phyloP scores from a whole-genome alignment of 1,140 invertebrate species.

The Hyposmocoma kahamanoa region DNA sequence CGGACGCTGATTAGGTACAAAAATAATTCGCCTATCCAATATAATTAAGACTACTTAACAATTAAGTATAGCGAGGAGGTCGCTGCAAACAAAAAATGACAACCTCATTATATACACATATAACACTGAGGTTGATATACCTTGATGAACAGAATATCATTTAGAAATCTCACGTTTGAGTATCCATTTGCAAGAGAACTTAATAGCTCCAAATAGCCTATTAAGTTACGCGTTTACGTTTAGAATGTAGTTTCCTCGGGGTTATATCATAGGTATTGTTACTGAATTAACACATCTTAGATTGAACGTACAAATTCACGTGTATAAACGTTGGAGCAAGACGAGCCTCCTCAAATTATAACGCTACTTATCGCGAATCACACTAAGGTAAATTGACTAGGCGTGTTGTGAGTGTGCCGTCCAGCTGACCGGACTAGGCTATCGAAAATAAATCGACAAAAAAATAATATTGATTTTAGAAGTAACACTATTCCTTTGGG shows the following conservation, averaged over 20 bases:
- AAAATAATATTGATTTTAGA: neutral
- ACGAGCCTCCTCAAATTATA: constrained; percentile 45
- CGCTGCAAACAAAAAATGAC: constrained; percentile 23
- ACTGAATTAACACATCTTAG: constrained; percentile 7
- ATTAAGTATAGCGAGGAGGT: constrained; percentile 64
- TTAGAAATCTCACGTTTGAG: no score
- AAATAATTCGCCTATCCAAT: constrained; percentile 71
- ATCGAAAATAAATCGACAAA: neutral
- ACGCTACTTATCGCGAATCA: constrained; percentile 68
- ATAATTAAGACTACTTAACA: constrained; percentile 72
- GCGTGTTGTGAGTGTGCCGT: constrained; percentile 59
- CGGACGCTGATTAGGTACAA: constrained; percentile 68
- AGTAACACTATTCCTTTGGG: neutral
- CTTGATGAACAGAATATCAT: no score
- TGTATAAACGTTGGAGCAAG: constrained; percentile 10
- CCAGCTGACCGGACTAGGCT: constrained; percentile 5
- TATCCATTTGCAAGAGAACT: no score
- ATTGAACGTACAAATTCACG: constrained; percentile 6
- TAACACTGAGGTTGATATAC: no score
- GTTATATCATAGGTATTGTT: constrained; percentile 18
- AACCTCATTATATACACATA: constrained; percentile 7
- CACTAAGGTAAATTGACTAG: constrained; percentile 73
- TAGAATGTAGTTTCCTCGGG: no score
- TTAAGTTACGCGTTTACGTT: no score
- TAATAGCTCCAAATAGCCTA: no score